These are phyloP conservation scores for Scrobipalpa atriplicella DNA, from an alignment of 2,888 invertebrate genomes.

Conservation along the genomic window DNA sequence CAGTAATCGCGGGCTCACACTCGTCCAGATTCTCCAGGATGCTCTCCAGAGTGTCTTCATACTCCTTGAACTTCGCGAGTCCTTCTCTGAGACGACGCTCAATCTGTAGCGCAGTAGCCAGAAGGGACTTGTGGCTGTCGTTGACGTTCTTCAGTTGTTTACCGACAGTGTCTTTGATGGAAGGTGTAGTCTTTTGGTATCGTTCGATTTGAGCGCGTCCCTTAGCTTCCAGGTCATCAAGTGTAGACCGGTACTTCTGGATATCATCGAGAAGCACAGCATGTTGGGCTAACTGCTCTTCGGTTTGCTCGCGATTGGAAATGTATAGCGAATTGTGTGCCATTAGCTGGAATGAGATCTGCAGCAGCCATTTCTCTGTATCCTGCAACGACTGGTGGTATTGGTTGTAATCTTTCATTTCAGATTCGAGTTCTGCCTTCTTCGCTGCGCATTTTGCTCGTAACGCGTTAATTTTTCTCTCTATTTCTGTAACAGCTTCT, in stretches of 20 bases:
- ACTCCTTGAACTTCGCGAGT: constrained; percentile 95
- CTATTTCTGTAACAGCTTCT: constrained; percentile 86
- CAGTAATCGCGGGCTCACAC: constrained; percentile 90
- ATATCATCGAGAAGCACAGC: constrained; percentile 89
- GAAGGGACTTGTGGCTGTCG: constrained; percentile 94
- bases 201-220: constrained; percentile 93
- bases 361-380: constrained; percentile 97
- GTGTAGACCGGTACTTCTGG: constrained; percentile 89
- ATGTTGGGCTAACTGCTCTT: constrained; percentile 95
- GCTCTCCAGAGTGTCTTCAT: constrained; percentile 94
- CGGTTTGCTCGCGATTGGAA: constrained; percentile 94
- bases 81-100: constrained; percentile 94
- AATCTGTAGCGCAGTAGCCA: constrained; percentile 95
- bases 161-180: constrained; percentile 90
- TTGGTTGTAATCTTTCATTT: constrained; percentile 92
- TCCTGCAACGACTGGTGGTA: constrained; percentile 96
- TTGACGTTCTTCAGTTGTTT: constrained; percentile 95
- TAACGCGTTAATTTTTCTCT: constrained; percentile 87
- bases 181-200: constrained; percentile 88
- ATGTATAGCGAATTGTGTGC: constrained; percentile 97
- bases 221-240: constrained; percentile 92
- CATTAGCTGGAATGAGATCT: constrained; percentile 97
- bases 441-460: constrained; percentile 84
- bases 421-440: constrained; percentile 88
- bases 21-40: constrained; percentile 91